Base-by-base conservation (phyloP, 92 coral and sea anemone genomes). In the Actinernus sp. region DNA sequence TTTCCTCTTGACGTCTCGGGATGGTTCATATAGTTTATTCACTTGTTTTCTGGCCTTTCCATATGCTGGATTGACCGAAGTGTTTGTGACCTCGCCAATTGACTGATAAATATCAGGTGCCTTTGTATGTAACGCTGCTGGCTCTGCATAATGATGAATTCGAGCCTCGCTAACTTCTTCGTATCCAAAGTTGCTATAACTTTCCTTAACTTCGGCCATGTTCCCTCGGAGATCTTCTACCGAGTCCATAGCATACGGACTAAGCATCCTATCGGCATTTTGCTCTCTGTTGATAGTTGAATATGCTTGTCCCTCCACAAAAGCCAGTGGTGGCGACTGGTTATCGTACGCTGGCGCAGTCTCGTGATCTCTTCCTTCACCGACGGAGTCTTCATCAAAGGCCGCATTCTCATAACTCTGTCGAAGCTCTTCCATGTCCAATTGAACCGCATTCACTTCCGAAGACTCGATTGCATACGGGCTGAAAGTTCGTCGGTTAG, bases 11-110 rank as follows among this genome's bases (percentile, higher is more conserved):
- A 32, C 37, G 9, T 2, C 31, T 9, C 18, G 48, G 4, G 55
- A 41, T 2, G 65, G 56, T 30, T 70, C 78, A 30, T 70, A 70
- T 18, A 70, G 67, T 45, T 70, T 70, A 31, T 70, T 70, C 3
- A 18, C 31, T 40, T 56, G 55, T 7, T 47, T 49, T 20, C 78
- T 47, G 0, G 78, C 57, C 43, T 56, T 55, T 17, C 36, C 61
- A 4, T 5, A 17, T 17, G 70, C 55, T 14, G 40, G 56, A 18
- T 45, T 45, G 5, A 18, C 10, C 4, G 22, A 13, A 12, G 24
- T n/a, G 5, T 1, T 29, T 30, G 13, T 63, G 1, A 55, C 57
- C 3, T 63, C 70, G 2, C 55, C 26, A 24, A 63, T 63, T 29
- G 70, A 41, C 29, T 63, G 70, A 31, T 63, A 63, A 29, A 63